These are phyloP conservation scores for Pogonocichla stellata DNA, from an alignment of 2,113 vertebrate genomes.

Conservation along the genomic window DNA sequence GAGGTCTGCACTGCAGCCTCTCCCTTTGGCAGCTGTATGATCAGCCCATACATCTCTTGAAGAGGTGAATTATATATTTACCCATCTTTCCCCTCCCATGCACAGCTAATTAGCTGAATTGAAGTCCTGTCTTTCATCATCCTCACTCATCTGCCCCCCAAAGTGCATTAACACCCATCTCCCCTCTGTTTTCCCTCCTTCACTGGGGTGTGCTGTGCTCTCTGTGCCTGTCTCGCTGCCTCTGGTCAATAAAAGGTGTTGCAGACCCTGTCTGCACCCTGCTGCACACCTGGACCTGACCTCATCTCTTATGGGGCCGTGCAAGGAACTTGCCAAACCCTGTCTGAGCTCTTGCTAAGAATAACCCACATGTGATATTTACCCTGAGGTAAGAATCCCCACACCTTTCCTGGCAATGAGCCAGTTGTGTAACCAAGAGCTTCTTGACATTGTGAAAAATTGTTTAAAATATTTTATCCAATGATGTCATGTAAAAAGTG, in stretches of 20 bases:
- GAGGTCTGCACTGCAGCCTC: neutral
- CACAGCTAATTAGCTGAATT: neutral
- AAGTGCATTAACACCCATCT: neutral
- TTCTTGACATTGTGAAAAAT: neutral
- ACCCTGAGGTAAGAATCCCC: neutral
- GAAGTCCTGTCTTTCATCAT: neutral
- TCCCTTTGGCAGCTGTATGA: neutral
- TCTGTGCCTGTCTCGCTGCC: neutral
- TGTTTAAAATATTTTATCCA: neutral
- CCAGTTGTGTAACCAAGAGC: neutral
- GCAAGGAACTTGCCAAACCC: neutral
- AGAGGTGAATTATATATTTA: neutral
- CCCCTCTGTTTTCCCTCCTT: neutral
- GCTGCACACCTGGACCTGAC: neutral
- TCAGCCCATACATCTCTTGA: neutral
- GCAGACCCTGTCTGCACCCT: neutral
- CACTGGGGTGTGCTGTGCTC: neutral
- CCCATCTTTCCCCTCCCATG: fast-evolving
- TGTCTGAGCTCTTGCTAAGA: neutral
- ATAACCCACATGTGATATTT: neutral
- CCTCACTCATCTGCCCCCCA: neutral
- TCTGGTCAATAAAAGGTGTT: neutral
- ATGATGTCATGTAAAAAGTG: neutral
- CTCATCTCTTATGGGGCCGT: neutral
- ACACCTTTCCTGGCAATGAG: neutral